These are phyloP conservation scores for Zingel zingel DNA, from an alignment of 2,113 vertebrate genomes.

Conservation along the genomic window DNA sequence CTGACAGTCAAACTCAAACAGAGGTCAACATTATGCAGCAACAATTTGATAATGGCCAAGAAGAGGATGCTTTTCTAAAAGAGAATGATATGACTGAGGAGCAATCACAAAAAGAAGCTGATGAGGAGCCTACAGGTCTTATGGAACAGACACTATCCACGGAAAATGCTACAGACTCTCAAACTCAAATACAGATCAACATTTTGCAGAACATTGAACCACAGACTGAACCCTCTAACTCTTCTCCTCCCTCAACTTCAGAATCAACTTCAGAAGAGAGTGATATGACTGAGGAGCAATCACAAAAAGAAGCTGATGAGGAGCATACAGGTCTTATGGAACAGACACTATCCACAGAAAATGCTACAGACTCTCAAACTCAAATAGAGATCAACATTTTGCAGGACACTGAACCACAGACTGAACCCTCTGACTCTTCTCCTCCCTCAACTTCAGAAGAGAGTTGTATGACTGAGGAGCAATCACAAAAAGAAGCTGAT, in stretches of 20 bases:
- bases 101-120: constrained; percentile 2
- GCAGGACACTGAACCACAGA: background rate
- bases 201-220: background rate
- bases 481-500: constrained; percentile 4
- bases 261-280: background rate
- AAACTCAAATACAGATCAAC: constrained; percentile 5
- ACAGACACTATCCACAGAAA: constrained; percentile 3
- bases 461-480: constrained; percentile 6
- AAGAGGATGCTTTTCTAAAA: background rate
- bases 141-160: constrained; percentile 2
- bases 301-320: constrained; percentile 19
- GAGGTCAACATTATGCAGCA: constrained; percentile 7
- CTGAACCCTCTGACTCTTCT: too few species aligned
- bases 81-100: constrained; percentile 21
- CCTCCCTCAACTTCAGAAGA: constrained; percentile 5
- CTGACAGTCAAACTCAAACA: constrained; percentile 8
- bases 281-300: constrained; percentile 8
- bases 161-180: constrained; percentile 11
- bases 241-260: too few species aligned
- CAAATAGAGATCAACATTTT: constrained; percentile 5
- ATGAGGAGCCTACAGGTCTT: constrained; percentile 18
- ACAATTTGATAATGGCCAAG: background rate
- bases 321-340: constrained; percentile 12
- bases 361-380: constrained; percentile 14
- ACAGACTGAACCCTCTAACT: too few species aligned